Evolutionary conservation across 2,888 invertebrate genomes (phyloP).

Genomic region (Aphelenchoides bicaudatus): DNA sequence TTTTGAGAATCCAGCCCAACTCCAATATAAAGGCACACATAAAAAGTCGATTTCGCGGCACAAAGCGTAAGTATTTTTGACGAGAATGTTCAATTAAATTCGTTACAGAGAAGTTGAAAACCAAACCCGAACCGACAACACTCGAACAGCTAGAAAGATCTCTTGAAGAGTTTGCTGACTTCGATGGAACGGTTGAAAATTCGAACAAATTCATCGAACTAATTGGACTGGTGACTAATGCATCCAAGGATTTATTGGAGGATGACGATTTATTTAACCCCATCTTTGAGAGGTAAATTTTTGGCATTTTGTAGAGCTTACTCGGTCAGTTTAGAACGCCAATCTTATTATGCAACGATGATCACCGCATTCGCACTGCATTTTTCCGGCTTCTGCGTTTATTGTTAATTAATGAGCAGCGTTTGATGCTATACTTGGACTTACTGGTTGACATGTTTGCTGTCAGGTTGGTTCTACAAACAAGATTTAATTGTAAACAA

Average conservation of each 20-base stretch:
- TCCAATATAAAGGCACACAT: too few species aligned
- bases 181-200: not conserved
- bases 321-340: not conserved
- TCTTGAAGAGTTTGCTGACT: too few species aligned
- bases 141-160: too few species aligned
- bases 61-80: too few species aligned
- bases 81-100: too few species aligned
- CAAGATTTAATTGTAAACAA: constrained; percentile 7
- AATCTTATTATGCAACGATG: not conserved
- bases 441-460: constrained; percentile 17
- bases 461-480: constrained; percentile 15
- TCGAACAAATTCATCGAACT: not conserved
- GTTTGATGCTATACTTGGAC: constrained; percentile 1
- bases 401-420: not conserved
- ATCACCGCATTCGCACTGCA: not conserved
- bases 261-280: not conserved
- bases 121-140: too few species aligned
- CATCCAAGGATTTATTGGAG: not conserved
- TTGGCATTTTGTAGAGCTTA: not conserved
- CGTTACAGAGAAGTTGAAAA: too few species aligned
- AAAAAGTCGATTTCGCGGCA: too few species aligned
- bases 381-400: constrained; percentile 4
- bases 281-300: not conserved
- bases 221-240: not conserved
- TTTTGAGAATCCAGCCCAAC: too few species aligned